Evolutionary conservation across 2,888 invertebrate species (phyloP).

Genomic region (Hirudinaria manillensis): DNA sequence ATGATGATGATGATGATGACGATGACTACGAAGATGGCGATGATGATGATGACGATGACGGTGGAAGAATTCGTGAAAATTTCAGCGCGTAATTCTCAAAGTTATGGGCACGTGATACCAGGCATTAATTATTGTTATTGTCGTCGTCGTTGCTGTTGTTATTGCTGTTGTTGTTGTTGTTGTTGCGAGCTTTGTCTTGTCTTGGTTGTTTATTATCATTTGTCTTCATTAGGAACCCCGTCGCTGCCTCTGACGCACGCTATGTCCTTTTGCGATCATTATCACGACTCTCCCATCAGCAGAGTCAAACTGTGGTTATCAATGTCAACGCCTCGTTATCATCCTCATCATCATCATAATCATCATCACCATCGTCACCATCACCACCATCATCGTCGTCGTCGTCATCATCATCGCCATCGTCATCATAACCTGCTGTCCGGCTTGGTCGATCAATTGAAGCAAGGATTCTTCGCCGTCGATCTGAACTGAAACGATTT

Average conservation of each 20-base stretch:
- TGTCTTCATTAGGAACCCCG: constrained; percentile 4
- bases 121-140: background rate
- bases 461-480: constrained; percentile 64
- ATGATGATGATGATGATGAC: constrained; percentile 21
- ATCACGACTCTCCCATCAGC: background rate
- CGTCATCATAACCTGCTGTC: constrained; percentile 23
- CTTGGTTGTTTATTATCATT: constrained; percentile 16
- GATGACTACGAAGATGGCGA: background rate
- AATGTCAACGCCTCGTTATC: background rate
- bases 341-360: constrained; percentile 24
- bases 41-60: constrained; percentile 11
- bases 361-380: constrained; percentile 25
- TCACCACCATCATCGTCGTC: constrained; percentile 26
- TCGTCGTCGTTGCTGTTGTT: background rate
- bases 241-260: background rate
- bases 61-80: background rate
- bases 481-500: constrained; percentile 10
- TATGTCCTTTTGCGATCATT: background rate
- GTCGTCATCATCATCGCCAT: constrained; percentile 24
- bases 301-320: background rate
- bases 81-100: too few species aligned
- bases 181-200: too few species aligned
- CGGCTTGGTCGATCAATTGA: constrained; percentile 65
- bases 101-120: too few species aligned
- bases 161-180: background rate